Conservation (phyloP, 2,113 vertebrate genomes). For the Podilymbus podiceps region DNA sequence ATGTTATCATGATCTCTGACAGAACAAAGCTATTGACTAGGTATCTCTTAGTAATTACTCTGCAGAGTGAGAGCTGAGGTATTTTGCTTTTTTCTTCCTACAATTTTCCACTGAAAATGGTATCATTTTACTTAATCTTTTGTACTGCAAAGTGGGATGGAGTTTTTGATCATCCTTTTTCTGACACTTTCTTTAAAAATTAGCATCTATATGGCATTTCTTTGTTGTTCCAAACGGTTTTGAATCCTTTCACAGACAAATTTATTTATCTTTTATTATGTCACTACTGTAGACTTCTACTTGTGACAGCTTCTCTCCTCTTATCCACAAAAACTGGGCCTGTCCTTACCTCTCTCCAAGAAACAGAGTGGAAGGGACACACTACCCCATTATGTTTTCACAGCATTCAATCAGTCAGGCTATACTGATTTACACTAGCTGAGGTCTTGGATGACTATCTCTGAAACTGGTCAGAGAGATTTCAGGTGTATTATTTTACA, state of each 20-base stretch:
- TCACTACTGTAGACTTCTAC: not conserved
- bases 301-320: not conserved
- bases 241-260: not conserved
- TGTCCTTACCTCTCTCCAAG: not conserved
- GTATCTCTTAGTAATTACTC: constrained; percentile 34
- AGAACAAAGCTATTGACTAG: constrained; percentile 52
- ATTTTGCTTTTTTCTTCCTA: constrained; percentile 15
- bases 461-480: constrained; percentile 37
- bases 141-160: constrained; percentile 13
- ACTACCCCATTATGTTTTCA: not conserved
- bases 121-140: constrained; percentile 37
- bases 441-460: constrained; percentile 27
- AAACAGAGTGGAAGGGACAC: not conserved
- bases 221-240: not conserved
- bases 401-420: constrained; percentile 1
- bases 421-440: constrained; percentile 20
- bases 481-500: constrained; percentile 45
- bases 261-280: not conserved
- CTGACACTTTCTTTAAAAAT: not conserved
- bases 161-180: constrained; percentile 40
- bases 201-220: not conserved
- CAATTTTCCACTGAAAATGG: constrained; percentile 35
- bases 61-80: not conserved
- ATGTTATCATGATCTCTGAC: constrained; percentile 10
- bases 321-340: not conserved